Percentiles rank a stretch among this genome's conserved stretches.
Conservation (phyloP, 2,888 invertebrate species). For the Aelia acuminata region DNA sequence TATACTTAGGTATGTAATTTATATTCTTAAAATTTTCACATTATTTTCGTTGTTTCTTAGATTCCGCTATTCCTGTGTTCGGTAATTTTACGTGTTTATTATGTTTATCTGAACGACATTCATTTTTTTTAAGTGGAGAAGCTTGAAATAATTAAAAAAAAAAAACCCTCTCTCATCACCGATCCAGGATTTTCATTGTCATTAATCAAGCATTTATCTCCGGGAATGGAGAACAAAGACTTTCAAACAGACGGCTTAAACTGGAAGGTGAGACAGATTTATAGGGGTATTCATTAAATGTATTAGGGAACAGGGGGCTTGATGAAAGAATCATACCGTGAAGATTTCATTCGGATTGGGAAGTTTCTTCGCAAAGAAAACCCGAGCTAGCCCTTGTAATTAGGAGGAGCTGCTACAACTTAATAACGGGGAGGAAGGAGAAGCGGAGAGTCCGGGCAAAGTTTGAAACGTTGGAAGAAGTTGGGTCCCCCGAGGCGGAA, state of each 20-base stretch:
- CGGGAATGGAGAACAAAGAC: neutral
- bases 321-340: slow-evolving; percentile 27
- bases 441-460: neutral
- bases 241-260: neutral
- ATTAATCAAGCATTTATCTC: neutral
- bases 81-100: too few relatives aligned
- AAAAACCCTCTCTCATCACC: neutral
- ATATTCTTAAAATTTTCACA: too few relatives aligned
- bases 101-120: too few relatives aligned
- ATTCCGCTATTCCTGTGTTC: too few relatives aligned
- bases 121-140: too few relatives aligned
- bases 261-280: slow-evolving; percentile 12
- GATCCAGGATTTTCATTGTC: neutral
- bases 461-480: slow-evolving; percentile 51
- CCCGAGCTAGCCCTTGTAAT: slow-evolving; percentile 9
- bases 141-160: too few relatives aligned
- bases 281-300: slow-evolving; percentile 22
- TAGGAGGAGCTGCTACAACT: slow-evolving; percentile 29
- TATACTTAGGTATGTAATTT: too few relatives aligned
- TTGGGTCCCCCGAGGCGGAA: slow-evolving; percentile 40
- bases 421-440: slow-evolving; percentile 19
- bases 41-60: too few relatives aligned
- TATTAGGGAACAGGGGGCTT: slow-evolving; percentile 4
- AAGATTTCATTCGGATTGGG: slow-evolving; percentile 18
- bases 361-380: slow-evolving; percentile 21